Base-by-base conservation (phyloP, 2,113 vertebrate species). In the Gadus chalcogrammus region DNA sequence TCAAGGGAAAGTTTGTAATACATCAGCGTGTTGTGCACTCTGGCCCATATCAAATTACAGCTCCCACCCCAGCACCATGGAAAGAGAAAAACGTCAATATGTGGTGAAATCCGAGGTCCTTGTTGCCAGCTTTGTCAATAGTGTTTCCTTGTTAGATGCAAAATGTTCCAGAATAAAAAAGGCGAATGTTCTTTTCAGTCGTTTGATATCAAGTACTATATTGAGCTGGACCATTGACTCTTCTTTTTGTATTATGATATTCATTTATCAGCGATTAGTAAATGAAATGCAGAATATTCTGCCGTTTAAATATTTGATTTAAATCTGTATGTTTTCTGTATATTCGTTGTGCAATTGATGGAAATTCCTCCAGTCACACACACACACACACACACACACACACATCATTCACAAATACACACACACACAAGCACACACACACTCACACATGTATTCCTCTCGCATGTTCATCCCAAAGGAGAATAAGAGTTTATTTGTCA, bases 61-160 rank as follows among this genome's bases (percentile, higher is more conserved):
- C 61, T 83, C 79, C 78, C 76, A 76, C 56, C 77, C 74, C 64
- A 13, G 68, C 78, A 61, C 79, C 77, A 69, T 66, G 76, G 81
- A 80, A 83, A 82, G 78, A 84, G 77, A 67, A 86, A 85, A 87
- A 81, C 77, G 83, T 88, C 89, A 85, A 88, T 86, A 88, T 76
- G 78, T 71, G 81, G 87, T 83, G 88, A 83, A 89, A 89, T 83
- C 81, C 72, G 78, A 89, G 69, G 65, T 72, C 78, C 67, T 79
- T 73, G 76, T 79, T 83, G 70, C 83, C 72, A 75, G 63, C 28
- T 69, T 69, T 88, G 88, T 88, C 87, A 88, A 88, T 86, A 85
- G 65, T 71, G 74, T 80, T 87, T 89, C 67, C 77, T 52, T 79
- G 76, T 85, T 76, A 84, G 79, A 84, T 85, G 65, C 52, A 80